Conservation (phyloP, 2,113 vertebrate species). For the Micromys minutus region DNA sequence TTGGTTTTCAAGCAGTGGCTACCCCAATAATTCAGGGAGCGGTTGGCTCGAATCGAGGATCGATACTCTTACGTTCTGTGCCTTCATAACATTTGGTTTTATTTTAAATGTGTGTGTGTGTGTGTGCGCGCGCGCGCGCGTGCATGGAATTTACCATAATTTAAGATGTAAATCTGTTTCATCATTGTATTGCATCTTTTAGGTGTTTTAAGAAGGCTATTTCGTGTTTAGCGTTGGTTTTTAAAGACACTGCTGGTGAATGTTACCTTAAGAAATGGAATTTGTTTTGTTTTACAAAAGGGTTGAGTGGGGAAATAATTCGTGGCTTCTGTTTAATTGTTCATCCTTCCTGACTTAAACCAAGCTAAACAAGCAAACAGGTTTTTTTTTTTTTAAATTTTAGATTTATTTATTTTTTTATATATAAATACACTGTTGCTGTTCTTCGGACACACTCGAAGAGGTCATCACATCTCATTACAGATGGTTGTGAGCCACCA, state of each 20-base stretch:
- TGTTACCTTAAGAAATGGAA: slow-evolving; percentile 37
- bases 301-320: not conserved
- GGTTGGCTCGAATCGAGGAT: not conserved
- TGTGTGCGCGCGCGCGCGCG: too few relatives aligned
- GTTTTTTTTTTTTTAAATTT: too few relatives aligned
- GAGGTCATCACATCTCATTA: too few relatives aligned
- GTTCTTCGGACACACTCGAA: too few relatives aligned
- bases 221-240: slow-evolving; percentile 37
- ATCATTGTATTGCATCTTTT: not conserved
- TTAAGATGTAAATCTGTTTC: not conserved
- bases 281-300: slow-evolving; percentile 48
- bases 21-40: not conserved
- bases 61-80: not conserved
- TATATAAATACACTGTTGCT: too few relatives aligned
- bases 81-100: not conserved
- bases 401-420: too few relatives aligned
- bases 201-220: not conserved
- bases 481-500: too few relatives aligned
- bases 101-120: not conserved
- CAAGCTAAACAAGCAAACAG: not conserved
- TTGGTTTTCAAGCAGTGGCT: slow-evolving; percentile 38
- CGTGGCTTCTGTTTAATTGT: not conserved
- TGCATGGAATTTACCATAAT: not conserved
- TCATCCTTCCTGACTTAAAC: not conserved
- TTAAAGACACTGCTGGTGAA: not conserved